Conservation (phyloP, 1,140 invertebrate species). For the Lysiphlebus fabarum region DNA sequence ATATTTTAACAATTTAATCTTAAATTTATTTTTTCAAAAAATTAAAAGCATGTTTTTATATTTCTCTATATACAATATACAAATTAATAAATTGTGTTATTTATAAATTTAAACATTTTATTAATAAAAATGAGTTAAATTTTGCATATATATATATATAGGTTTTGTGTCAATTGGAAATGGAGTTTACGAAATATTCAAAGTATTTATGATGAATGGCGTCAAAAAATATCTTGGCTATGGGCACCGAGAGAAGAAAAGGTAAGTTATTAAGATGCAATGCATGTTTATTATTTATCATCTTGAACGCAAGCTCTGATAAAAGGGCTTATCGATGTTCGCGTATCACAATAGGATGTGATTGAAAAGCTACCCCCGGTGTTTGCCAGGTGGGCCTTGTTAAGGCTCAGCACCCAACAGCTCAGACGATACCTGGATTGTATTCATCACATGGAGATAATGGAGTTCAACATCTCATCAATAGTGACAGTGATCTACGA, state of each 20-base stretch:
- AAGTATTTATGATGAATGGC: conserved; percentile 52
- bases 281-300: not conserved
- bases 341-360: conserved; percentile 13
- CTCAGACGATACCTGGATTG: conserved; percentile 46
- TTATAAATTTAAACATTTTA: not conserved
- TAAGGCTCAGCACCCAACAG: conserved; percentile 52
- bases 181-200: conserved; percentile 44
- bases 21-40: too few species aligned
- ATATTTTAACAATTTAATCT: too few species aligned
- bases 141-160: too few species aligned
- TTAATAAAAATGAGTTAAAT: not conserved
- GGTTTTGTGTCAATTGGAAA: conserved; percentile 44
- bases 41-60: not conserved
- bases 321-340: conserved; percentile 18
- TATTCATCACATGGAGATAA: conserved; percentile 42
- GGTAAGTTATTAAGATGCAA: conserved; percentile 28
- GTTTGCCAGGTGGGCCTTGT: conserved; percentile 49
- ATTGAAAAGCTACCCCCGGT: conserved; percentile 10
- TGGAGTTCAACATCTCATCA: conserved; percentile 45
- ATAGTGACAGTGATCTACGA: conserved; percentile 50
- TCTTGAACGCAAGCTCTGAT: conserved; percentile 12
- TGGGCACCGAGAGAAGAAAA: conserved; percentile 53
- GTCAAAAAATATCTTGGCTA: conserved; percentile 48
- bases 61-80: not conserved
- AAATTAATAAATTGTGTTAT: not conserved